Evolutionary conservation across 1,140 invertebrate genomes (phyloP), one percentile per base, ranked within the genome.

Genomic region (Orchesella cincta): DNA sequence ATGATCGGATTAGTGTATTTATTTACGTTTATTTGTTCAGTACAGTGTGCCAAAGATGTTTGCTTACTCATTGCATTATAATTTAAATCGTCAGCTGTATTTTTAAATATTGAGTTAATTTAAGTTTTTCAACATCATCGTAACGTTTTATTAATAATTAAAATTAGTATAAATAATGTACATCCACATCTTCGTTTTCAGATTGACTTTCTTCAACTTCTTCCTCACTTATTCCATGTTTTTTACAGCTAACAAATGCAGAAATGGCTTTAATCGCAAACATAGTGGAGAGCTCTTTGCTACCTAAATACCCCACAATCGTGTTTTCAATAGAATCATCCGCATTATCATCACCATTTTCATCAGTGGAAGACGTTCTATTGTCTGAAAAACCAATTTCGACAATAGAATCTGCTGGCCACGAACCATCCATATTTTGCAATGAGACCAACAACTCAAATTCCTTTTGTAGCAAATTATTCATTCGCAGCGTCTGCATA

Each of bases 381-480:
- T 26, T 57, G 14, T 57, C 28, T 8, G 8, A 3, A 14, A 67
- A 31, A 8, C 62, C 62, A 3, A 73, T 20, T 51, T 36, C 2
- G 46, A 73, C 18, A n/a, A 73, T 23, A n/a, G 71, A 73, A 46
- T 73, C 71, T 26, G 71, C 71, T 28, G 8, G 35, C 71, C 71
- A 73, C 5, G 35, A 36, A 28, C 71, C 71, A 51, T 73, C 35
- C 20, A 2, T 3, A 3, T 35, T 39, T 16, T 73, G 71, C n/a
- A 73, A 28, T 31, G 71, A 36, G 1, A 46, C 26, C 36, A 73
- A 31, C 26, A 67, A 33, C n/a, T 67, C 62, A 67, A 67, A 67
- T n/a, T 67, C 62, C n/a, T 67, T 67, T n/a, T 67, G 62, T 12
- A 67, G 28, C 29, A 67, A 67, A 33, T 33, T 67, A 23, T 67